Percentiles rank a stretch among this genome's conserved stretches.
Conservation (phyloP, 2,113 vertebrate species). For the Recurvirostra avosetta region DNA sequence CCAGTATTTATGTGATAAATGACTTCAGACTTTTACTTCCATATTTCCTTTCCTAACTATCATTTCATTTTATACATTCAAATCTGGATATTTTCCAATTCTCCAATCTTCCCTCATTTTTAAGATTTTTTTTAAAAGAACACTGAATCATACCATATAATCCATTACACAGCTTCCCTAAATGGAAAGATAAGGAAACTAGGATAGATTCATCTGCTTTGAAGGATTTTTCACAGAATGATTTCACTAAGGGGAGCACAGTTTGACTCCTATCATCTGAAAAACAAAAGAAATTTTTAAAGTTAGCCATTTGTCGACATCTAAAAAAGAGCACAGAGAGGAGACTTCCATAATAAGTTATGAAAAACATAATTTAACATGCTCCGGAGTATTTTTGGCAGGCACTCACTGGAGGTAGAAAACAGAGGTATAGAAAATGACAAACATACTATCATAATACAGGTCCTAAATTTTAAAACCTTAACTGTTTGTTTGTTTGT, state of each 20-base stretch:
- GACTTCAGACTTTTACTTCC: neutral
- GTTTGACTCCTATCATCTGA: constrained; percentile 86
- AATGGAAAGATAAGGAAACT: constrained; percentile 88
- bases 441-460: neutral
- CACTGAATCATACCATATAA: constrained; percentile 81
- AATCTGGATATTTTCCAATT: neutral
- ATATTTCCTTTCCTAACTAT: neutral
- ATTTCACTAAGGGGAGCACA: constrained; percentile 87
- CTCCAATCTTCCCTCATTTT: neutral
- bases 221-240: constrained; percentile 89
- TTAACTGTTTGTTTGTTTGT: neutral
- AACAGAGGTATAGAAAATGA: neutral
- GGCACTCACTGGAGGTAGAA: neutral
- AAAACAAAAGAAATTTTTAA: constrained; percentile 56
- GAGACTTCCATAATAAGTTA: neutral
- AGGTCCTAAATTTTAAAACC: neutral
- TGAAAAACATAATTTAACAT: neutral
- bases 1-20: neutral
- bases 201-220: constrained; percentile 87
- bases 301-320: neutral
- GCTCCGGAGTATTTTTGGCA: neutral
- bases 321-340: neutral
- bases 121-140: neutral
- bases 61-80: neutral
- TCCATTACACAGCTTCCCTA: constrained; percentile 91